Evolutionary conservation across 2,113 vertebrate genomes (phyloP).

Genomic region (Plectropomus leopardus): DNA sequence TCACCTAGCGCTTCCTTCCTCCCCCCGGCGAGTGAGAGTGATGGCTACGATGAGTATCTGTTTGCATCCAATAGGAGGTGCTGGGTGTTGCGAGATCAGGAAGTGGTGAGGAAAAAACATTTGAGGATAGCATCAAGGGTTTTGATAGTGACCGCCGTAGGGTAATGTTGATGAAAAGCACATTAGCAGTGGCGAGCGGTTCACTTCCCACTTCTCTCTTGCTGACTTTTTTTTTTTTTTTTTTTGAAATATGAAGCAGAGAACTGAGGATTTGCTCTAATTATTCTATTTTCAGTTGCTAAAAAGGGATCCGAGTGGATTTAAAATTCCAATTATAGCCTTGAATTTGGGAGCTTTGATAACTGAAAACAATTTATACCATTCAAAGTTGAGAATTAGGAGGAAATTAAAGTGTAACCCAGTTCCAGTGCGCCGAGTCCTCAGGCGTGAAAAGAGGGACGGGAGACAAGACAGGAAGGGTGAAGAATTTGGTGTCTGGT

Average conservation of each 20-base stretch:
- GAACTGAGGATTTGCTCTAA: slow-evolving; percentile 72
- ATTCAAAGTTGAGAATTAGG: slow-evolving; percentile 79
- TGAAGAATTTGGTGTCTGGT: slow-evolving; percentile 61
- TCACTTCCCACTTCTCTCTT: slow-evolving; percentile 39
- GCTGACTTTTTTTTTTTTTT: slow-evolving; percentile 4
- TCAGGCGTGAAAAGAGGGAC: slow-evolving; percentile 52
- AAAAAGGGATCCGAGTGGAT: slow-evolving; percentile 75
- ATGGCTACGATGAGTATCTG: slow-evolving; percentile 62
- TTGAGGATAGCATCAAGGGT: slow-evolving; percentile 58
- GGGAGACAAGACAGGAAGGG: slow-evolving; percentile 46
- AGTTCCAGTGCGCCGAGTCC: slow-evolving; percentile 68
- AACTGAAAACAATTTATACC: slow-evolving; percentile 77
- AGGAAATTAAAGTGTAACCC: slow-evolving; percentile 78
- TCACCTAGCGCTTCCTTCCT: slow-evolving; percentile 74
- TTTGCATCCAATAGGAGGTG: slow-evolving; percentile 52
- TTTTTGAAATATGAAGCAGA: slow-evolving; percentile 25
- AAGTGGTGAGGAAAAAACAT: slow-evolving; percentile 53
- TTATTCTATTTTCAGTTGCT: slow-evolving; percentile 75
- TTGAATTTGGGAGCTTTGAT: slow-evolving; percentile 71
- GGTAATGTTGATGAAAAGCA: slow-evolving; percentile 47
- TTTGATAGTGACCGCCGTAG: slow-evolving; percentile 56
- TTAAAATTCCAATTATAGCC: slow-evolving; percentile 80
- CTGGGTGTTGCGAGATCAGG: slow-evolving; percentile 47
- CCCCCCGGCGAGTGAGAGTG: slow-evolving; percentile 65
- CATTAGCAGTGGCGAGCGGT: slow-evolving; percentile 42